Percentiles rank a stretch among this genome's conserved stretches.
These are phyloP conservation scores for Heteromyza rotundicornis DNA, from an alignment of 2,888 invertebrate genomes.

Conservation along the genomic window DNA sequence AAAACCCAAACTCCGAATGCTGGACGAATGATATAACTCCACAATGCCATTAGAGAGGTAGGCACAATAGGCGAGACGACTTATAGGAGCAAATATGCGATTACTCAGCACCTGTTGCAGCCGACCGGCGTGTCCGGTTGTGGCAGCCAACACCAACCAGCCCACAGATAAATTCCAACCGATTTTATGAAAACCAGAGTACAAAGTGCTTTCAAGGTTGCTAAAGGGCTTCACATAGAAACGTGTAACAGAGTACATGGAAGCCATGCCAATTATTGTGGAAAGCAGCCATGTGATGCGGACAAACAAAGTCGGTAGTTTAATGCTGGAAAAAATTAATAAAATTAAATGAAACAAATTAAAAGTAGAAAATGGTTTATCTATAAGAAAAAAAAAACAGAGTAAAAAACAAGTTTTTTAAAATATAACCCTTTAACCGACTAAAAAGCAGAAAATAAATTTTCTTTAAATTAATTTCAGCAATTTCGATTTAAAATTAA, in stretches of 20 bases:
- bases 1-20: slow-evolving; percentile 68
- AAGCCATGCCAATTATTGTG: slow-evolving; percentile 63
- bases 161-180: slow-evolving; percentile 74
- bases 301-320: slow-evolving; percentile 57
- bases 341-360: slow-evolving; percentile 1
- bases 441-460: no score
- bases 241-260: slow-evolving; percentile 69
- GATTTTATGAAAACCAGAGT: slow-evolving; percentile 71
- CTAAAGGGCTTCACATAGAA: slow-evolving; percentile 71
- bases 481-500: no score
- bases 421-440: no score
- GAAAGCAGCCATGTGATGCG: slow-evolving; percentile 47
- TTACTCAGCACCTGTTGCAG: slow-evolving; percentile 42
- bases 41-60: slow-evolving; percentile 76
- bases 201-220: slow-evolving; percentile 69
- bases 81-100: slow-evolving; percentile 68
- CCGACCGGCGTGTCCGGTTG: slow-evolving; percentile 71
- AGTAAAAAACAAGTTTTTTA: background rate
- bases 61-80: slow-evolving; percentile 75
- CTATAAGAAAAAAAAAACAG: background rate
- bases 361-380: no score
- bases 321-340: slow-evolving; percentile 52
- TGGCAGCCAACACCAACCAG: slow-evolving; percentile 72
- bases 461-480: no score
- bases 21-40: slow-evolving; percentile 71